Evolutionary conservation across 2,113 vertebrate species (phyloP).

Genomic region (Cavia aperea): DNA sequence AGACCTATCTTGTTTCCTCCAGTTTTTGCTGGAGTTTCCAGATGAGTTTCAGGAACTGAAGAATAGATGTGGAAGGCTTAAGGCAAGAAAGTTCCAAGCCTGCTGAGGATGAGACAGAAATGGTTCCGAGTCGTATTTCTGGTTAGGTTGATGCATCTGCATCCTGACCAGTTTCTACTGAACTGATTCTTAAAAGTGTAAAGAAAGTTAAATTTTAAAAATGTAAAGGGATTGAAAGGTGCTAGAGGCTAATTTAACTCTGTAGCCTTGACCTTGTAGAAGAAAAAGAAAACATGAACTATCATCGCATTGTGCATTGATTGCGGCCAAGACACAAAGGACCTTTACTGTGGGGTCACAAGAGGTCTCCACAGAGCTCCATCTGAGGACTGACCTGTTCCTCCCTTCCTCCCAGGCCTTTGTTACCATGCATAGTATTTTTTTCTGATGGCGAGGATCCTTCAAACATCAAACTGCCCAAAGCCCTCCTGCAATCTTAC

Average conservation of each 20-base stretch:
- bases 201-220: neutral
- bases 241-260: no score
- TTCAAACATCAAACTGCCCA: neutral
- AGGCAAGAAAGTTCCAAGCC: neutral
- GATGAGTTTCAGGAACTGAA: neutral
- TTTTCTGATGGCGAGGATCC: neutral
- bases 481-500: neutral
- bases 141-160: neutral
- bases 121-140: neutral
- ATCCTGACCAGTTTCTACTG: neutral
- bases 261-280: neutral
- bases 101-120: neutral
- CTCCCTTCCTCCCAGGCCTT: neutral
- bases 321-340: rapidly evolving
- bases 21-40: neutral
- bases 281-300: neutral
- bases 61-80: neutral
- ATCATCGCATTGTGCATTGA: neutral
- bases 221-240: neutral
- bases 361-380: neutral
- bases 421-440: neutral
- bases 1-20: neutral
- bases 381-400: rapidly evolving
- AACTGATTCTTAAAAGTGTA: neutral
- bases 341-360: neutral